These are phyloP conservation scores for Lepeophtheirus salmonis DNA, from an alignment of 1,140 invertebrate species.

Conservation along the genomic window DNA sequence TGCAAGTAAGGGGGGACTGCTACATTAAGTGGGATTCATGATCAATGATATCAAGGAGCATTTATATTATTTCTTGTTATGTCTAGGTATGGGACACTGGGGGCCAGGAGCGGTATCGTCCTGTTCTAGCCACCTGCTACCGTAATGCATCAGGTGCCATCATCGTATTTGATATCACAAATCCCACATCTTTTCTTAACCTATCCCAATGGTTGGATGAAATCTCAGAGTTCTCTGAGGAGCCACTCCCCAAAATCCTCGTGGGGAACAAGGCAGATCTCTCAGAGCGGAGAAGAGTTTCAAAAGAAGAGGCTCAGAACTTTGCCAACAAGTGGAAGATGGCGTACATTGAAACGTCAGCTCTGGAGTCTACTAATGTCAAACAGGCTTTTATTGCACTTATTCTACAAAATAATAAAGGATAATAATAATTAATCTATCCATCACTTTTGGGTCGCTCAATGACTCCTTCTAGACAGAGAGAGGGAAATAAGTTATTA, in stretches of 20 bases:
- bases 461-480: no score
- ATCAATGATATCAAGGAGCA: not conserved
- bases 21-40: not conserved
- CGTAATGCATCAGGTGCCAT: conserved; percentile 1
- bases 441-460: no score
- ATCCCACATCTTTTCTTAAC: conserved; percentile 2
- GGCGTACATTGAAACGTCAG: conserved; percentile 14
- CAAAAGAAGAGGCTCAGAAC: not conserved
- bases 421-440: no score
- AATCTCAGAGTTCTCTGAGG: conserved; percentile 11
- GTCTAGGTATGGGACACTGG: conserved; percentile 14
- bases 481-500: no score
- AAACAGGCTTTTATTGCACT: conserved; percentile 5
- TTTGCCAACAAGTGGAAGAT: conserved; percentile 1
- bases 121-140: conserved; percentile 14
- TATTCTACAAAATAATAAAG: not conserved
- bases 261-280: conserved; percentile 12
- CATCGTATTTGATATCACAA: conserved; percentile 12
- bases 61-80: not conserved
- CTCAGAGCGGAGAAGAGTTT: not conserved
- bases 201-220: conserved; percentile 6
- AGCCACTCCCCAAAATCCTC: conserved; percentile 1
- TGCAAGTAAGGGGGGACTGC: conserved; percentile 1
- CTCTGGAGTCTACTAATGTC: conserved; percentile 4
- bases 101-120: conserved; percentile 11